Conservation (phyloP, 2,888 invertebrate genomes). For the Bibio marci region DNA sequence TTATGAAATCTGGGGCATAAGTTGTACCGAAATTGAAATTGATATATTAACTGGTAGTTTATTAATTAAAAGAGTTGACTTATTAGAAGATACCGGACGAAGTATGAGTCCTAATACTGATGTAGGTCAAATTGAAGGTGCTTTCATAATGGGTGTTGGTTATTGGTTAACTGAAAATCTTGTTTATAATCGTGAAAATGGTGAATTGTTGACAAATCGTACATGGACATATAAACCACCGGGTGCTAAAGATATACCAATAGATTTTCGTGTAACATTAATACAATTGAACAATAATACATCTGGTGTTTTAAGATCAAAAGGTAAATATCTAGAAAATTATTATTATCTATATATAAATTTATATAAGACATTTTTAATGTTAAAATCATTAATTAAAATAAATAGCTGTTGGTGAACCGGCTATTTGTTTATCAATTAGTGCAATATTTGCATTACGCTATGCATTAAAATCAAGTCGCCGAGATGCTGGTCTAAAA, state of each 20-base stretch:
- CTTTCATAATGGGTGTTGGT: constrained; percentile 53
- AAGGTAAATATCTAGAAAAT: too few relatives aligned
- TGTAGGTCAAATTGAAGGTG: constrained; percentile 58
- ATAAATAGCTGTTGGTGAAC: constrained; percentile 39
- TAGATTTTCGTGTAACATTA: constrained; percentile 45
- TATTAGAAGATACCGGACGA: constrained; percentile 48
- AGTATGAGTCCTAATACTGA: constrained; percentile 50
- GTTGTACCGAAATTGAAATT: constrained; percentile 45
- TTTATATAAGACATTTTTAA: too few relatives aligned
- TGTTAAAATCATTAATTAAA: too few relatives aligned
- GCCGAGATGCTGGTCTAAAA: constrained; percentile 38
- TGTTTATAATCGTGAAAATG: constrained; percentile 36
- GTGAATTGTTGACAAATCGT: constrained; percentile 44
- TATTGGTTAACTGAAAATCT: constrained; percentile 53
- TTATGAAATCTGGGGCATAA: constrained; percentile 46
- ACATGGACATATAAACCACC: constrained; percentile 63
- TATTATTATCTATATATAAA: too few relatives aligned
- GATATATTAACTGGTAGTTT: constrained; percentile 54
- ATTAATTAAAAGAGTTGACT: constrained; percentile 38
- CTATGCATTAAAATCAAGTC: constrained; percentile 40
- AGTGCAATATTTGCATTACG: constrained; percentile 40
- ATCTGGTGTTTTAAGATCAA: constrained; percentile 46
- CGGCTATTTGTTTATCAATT: constrained; percentile 32
- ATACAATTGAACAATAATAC: constrained; percentile 41
- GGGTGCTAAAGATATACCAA: constrained; percentile 50